Base-by-base conservation (phyloP, 2,113 vertebrate species). In the Equus quagga region DNA sequence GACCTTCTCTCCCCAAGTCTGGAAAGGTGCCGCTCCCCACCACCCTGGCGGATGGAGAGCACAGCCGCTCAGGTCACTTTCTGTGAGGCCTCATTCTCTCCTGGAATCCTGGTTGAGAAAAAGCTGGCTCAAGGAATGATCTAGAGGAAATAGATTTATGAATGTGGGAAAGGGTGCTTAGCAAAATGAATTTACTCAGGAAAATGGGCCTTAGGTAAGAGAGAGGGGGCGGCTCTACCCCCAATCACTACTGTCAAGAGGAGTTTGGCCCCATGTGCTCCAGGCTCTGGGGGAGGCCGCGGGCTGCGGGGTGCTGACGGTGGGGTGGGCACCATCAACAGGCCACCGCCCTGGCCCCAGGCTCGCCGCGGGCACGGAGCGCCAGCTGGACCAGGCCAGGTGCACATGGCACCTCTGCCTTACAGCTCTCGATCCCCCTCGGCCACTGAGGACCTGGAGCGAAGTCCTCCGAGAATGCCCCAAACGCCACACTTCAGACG, bases 401-500 rank as follows among this genome's bases (percentile, higher is more conserved):
- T 9, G 64, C 23, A 13, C 28, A 10, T 2, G 0, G 6, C 2
- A 5, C 28, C 58, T 49, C 19, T 1, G 10, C 31, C 44, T 6
- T 12, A 0, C 23, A 23, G 8, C 91, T 17, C 41, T 0, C 0
- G 15, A 87, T 21, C 72, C 73, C 21, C 0, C 10, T 58, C 6
- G 2, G 60, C 86, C 18, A 12, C 33, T 1, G 3, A 0, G 19
- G 54, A 41, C 23, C 85, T 0, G 11, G n/a, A 0, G 41, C 3
- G 64, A 5, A 2, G 44, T 15, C 56, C 31, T 0, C 33, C 11
- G 0, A 2, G 54, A 10, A 19, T 5, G 33, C 60, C 44, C 79
- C 13, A 5, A 1, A 54, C 49, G 1, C 14, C 0, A 7, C 31
- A 5, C 0, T 6, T 0, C 1, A 0, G 75, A 21, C 18, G 19